Evolutionary conservation across 2,797 vertebrate genomes (phyloP), one percentile per base, ranked within the genome.

Genomic region (Uromys caudimaculatus): DNA sequence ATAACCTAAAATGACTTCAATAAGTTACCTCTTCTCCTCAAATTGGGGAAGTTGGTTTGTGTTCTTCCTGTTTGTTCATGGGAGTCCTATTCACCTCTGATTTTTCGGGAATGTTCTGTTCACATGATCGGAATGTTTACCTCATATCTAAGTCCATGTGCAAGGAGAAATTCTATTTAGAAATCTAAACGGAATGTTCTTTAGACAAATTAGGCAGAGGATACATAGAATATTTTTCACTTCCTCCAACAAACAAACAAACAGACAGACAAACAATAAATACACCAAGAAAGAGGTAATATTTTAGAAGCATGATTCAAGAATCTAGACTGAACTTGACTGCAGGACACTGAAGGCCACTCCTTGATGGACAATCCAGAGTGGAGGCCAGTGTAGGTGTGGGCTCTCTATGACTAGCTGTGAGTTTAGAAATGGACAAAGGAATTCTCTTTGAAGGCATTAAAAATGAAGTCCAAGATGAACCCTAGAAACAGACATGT

Each of bases 1-100:
- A 38, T 93, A 89, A 84, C 88, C 71, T 91, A 73, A 96, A 97
- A 83, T 86, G 13, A 88, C 38, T 73, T 93, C 52, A 89, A 73
- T 50, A 78, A 86, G 11, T 94, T 88, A n/a, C 29, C 16, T 82
- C 62, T 78, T 4, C 17, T 83, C 77, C 41, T 81, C 47, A 56
- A 10, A 77, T 94, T 62, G 47, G 32, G 90, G 60, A 73, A 58
- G 27, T 29, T 29, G 27, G 32, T 95, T 27, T 54, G 3, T 44
- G 16, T 54, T 87, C 35, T 16, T 93, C n/a, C 50, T 35, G 27
- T 7, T 79, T 92, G 54, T 41, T 16, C 12, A 0, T 14, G 38
- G 60, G 1, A 44, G 23, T 67, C 35, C 44, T 86, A 6, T 85
- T 91, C 83, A 56, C 52, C 12, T 96, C 56, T 82, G 93, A 50